Conservation (phyloP, 2,797 vertebrate genomes). For the Sphaeramia orbicularis region DNA sequence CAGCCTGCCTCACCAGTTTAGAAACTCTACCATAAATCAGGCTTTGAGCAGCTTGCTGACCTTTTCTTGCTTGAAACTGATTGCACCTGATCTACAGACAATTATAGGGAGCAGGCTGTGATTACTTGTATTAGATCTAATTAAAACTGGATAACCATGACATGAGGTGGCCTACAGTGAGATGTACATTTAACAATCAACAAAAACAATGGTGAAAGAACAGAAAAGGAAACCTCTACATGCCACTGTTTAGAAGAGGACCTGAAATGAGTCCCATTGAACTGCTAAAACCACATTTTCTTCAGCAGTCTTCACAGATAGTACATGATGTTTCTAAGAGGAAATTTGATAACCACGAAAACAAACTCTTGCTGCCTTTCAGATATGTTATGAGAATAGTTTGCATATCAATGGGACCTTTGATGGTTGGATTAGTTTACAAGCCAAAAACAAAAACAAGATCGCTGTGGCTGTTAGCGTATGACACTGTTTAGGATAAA, state of each 20-base stretch:
- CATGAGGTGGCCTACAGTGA: neutral
- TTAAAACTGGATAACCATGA: constrained; percentile 7
- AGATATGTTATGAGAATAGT: too few species aligned
- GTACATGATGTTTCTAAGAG: too few species aligned
- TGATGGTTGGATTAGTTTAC: too few species aligned
- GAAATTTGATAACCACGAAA: too few species aligned
- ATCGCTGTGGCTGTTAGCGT: too few species aligned
- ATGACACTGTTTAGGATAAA: neutral
- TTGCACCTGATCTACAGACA: neutral
- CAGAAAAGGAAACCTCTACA: neutral
- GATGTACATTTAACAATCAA: too few species aligned
- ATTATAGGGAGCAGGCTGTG: neutral
- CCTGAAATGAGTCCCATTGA: too few species aligned
- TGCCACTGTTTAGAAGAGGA: neutral
- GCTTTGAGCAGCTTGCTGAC: neutral
- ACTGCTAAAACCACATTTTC: too few species aligned
- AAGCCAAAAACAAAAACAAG: too few species aligned
- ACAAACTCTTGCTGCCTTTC: too few species aligned
- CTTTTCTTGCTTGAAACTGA: constrained; percentile 8
- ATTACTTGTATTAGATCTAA: neutral
- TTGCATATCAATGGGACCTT: too few species aligned
- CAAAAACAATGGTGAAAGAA: neutral
- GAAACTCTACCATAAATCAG: neutral
- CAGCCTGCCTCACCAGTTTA: neutral
- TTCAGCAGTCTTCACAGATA: too few species aligned